phyloP scores from a whole-genome alignment of 2,797 vertebrate genomes.

The Gila robusta region DNA sequence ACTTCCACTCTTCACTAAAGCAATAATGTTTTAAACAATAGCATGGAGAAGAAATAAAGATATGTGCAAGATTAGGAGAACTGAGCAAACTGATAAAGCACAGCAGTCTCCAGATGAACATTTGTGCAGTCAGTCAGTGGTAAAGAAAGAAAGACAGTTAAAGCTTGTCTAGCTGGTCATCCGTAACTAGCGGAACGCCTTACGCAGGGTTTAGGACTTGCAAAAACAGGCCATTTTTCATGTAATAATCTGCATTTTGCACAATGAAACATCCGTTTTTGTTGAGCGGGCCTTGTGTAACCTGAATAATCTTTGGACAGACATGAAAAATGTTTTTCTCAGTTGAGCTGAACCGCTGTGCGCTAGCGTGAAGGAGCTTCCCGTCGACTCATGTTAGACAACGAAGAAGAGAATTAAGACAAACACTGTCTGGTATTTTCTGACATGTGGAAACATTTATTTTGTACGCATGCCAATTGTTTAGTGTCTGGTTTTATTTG shows the following conservation, averaged over 20 bases:
- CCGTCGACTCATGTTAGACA: not conserved
- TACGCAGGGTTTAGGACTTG: not conserved
- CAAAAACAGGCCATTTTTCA: constrained; percentile 7
- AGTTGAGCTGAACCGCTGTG: not conserved
- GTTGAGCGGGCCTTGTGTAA: constrained; percentile 65
- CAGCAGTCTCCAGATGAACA: not conserved
- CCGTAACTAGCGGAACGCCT: not conserved
- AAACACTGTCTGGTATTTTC: not conserved
- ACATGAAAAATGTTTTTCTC: constrained; percentile 66
- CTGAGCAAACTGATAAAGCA: constrained; percentile 20
- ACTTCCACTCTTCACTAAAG: constrained; percentile 7
- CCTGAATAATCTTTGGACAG: constrained; percentile 56
- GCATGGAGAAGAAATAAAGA: not conserved
- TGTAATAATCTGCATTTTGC: constrained; percentile 29
- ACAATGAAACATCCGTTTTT: constrained; percentile 22
- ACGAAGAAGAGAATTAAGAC: not conserved
- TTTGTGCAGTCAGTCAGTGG: not conserved
- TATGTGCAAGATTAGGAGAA: not conserved
- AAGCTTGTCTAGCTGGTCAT: not conserved
- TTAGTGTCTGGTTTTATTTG: not conserved
- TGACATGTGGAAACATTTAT: not conserved
- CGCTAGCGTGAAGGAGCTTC: not conserved
- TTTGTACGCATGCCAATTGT: not conserved
- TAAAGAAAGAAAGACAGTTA: not conserved
- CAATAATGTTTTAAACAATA: constrained; percentile 35